Conservation (phyloP, 2,113 vertebrate genomes). For the Dryoscopus gambensis region DNA sequence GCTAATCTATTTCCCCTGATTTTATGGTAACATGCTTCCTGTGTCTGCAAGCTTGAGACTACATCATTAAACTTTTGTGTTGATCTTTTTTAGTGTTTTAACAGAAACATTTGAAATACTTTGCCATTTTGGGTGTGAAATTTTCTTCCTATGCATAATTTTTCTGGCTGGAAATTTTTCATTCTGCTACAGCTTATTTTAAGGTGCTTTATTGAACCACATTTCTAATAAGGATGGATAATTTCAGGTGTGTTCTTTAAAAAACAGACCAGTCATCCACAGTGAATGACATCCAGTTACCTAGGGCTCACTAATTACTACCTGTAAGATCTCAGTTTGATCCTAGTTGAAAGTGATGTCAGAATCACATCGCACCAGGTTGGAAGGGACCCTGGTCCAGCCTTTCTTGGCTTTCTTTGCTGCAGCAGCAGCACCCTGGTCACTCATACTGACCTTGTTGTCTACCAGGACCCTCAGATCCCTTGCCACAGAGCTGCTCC, state of each 20-base stretch:
- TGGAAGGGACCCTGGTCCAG: not conserved
- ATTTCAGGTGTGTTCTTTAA: not conserved
- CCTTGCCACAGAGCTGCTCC: not conserved
- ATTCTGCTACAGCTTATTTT: not conserved
- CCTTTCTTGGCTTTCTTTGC: not conserved
- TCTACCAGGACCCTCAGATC: not conserved
- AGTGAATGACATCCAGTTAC: not conserved
- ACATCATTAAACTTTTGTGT: constrained; percentile 35
- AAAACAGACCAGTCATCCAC: not conserved
- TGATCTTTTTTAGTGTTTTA: constrained; percentile 51
- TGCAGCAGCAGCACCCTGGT: not conserved
- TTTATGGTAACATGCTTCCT: constrained; percentile 47
- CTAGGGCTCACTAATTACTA: not conserved
- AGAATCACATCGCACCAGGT: not conserved
- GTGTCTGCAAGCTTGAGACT: constrained; percentile 23
- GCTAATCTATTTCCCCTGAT: constrained; percentile 46
- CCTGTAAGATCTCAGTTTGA: not conserved
- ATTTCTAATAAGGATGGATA: not conserved
- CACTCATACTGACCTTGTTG: not conserved
- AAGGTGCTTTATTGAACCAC: not conserved
- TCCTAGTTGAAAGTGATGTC: not conserved
- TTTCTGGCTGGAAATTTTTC: not conserved
- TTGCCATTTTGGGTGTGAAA: not conserved
- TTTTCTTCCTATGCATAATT: not conserved
- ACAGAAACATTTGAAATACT: constrained; percentile 11